Conservation (phyloP, 2,113 vertebrate genomes). For the Thunnus maccoyii region DNA sequence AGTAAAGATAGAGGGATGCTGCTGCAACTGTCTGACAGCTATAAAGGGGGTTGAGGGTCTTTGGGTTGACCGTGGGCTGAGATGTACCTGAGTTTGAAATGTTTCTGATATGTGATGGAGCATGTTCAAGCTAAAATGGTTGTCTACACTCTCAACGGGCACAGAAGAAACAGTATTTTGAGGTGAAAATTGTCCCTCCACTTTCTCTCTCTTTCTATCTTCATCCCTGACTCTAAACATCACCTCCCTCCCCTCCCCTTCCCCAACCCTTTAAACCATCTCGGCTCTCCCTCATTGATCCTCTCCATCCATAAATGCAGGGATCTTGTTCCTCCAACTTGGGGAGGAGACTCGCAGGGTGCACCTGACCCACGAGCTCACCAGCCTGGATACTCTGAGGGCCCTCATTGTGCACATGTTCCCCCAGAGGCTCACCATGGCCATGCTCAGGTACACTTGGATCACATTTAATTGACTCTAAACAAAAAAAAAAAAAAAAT, state of each 20-base stretch:
- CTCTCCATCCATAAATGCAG: constrained; percentile 75
- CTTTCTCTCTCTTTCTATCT: constrained; percentile 21
- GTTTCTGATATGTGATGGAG: too few species aligned
- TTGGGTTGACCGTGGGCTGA: too few species aligned
- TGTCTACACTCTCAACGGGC: background rate
- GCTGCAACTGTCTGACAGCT: too few species aligned
- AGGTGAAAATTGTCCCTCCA: constrained; percentile 30
- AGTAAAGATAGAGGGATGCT: too few species aligned
- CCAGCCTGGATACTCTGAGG: constrained; percentile 97
- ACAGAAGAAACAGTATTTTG: background rate
- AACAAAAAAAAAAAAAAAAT: too few species aligned
- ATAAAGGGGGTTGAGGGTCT: too few species aligned
- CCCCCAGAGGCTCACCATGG: constrained; percentile 98
- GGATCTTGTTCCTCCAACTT: constrained; percentile 96
- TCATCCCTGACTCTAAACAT: background rate
- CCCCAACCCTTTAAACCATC: background rate
- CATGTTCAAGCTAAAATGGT: background rate
- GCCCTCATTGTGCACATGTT: constrained; percentile 99
- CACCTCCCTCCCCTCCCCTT: background rate
- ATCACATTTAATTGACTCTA: too few species aligned
- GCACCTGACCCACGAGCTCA: constrained; percentile 98
- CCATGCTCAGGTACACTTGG: constrained; percentile 88
- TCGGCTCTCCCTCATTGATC: constrained; percentile 24
- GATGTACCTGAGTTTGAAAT: too few species aligned
- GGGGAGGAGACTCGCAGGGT: constrained; percentile 95